These are phyloP conservation scores for Saturnia pavonia DNA, from an alignment of 2,888 invertebrate genomes.

Conservation along the genomic window DNA sequence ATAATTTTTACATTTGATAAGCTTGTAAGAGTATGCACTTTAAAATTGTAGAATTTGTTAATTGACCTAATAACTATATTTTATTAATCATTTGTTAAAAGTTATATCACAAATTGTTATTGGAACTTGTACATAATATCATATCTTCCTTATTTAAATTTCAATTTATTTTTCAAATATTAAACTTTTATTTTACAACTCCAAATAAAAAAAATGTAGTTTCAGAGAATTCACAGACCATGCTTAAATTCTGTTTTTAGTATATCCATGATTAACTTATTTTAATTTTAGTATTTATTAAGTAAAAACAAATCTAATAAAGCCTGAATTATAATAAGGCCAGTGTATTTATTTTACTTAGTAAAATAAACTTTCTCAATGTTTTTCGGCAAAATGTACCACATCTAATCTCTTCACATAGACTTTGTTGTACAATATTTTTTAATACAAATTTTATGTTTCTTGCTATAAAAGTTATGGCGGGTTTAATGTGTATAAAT, in stretches of 20 bases:
- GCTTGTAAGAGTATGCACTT: not conserved
- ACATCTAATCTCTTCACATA: not conserved
- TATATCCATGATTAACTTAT: not conserved
- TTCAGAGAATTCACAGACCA: not conserved
- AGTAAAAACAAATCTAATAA: not conserved
- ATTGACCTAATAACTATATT: not conserved
- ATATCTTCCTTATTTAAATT: not conserved
- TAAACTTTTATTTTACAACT: not conserved
- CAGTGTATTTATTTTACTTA: not conserved
- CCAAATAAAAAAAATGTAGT: not conserved
- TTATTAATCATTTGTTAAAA: not conserved
- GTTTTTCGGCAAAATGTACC: not conserved
- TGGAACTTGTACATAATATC: not conserved
- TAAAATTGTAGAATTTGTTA: not conserved
- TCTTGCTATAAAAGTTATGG: not conserved
- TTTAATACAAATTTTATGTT: not conserved
- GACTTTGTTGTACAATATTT: not conserved
- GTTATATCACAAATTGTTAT: not conserved
- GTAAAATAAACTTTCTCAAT: no score
- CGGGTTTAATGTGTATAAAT: not conserved
- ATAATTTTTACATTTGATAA: not conserved
- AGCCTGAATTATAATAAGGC: not conserved
- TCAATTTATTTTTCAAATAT: not conserved
- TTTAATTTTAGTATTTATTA: not conserved
- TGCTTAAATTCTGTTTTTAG: not conserved